Conservation (phyloP, 2,888 invertebrate species). For the Lasius fuliginosus region DNA sequence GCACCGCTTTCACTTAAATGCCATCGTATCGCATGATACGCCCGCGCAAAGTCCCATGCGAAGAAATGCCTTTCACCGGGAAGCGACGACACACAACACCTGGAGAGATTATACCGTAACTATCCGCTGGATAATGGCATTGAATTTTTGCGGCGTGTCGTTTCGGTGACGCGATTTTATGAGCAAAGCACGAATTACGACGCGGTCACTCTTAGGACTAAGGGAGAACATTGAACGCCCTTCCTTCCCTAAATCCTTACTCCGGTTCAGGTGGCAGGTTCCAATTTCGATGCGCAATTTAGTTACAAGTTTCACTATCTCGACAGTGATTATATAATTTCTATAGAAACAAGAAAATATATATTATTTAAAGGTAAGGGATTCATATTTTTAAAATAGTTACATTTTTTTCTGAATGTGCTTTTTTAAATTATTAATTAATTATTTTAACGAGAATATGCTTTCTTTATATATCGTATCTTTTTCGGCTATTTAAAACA, state of each 20-base stretch:
- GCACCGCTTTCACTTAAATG: constrained; percentile 26
- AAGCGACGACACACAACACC: neutral
- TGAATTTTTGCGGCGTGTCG: neutral
- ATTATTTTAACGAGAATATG: neutral
- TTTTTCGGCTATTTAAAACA: neutral
- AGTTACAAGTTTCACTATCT: neutral
- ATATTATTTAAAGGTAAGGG: too few relatives aligned
- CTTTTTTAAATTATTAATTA: too few relatives aligned
- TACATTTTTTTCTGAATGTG: too few relatives aligned
- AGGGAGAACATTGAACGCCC: constrained; percentile 53
- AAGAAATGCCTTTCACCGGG: constrained; percentile 38
- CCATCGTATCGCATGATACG: neutral
- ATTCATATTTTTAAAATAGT: too few relatives aligned
- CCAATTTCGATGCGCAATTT: constrained; percentile 15
- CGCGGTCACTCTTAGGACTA: constrained; percentile 58
- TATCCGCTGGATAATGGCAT: constrained; percentile 5
- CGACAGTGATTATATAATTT: neutral
- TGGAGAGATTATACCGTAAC: neutral
- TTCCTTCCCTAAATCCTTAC: constrained; percentile 1
- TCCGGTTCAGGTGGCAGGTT: constrained; percentile 14
- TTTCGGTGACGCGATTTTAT: neutral
- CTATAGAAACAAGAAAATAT: neutral
- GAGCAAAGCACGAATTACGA: neutral
- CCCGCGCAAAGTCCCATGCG: neutral
- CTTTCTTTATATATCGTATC: neutral